Base-by-base conservation (phyloP, 2,888 invertebrate genomes). In the Lycaena phlaeas region DNA sequence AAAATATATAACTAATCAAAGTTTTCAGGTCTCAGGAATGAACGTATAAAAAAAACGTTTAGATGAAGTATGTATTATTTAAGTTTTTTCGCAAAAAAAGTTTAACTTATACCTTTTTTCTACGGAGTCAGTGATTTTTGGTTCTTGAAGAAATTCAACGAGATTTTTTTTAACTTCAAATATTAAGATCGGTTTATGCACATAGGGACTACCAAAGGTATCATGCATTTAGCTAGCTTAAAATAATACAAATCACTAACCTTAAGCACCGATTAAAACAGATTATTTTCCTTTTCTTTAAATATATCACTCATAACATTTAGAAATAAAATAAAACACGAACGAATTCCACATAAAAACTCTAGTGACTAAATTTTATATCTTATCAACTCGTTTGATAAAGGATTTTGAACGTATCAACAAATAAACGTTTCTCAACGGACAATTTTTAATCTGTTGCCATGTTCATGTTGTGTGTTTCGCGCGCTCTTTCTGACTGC, bases 401-500 rank as follows among this genome's bases (percentile, higher is more conserved):
- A 42, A 44, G 45, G 46, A 37, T 38, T 43, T 38, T 42, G 4
- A 42, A 31, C 38, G 27, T 42, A 34, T n/a, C 18, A 18, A n/a
- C 12, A 7, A 18, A 22, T 34, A 18, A 25, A 18, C 9, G 22
- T 37, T 45, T 42, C 27, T 37, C 29, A 34, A 48, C 45, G 49
- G 48, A 41, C 29, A 38, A 22, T 48, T 49, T 46, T 52, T 54
- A 44, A 38, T 52, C 48, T 48, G 48, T 43, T 42, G 10, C 30
- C 22, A 34, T 18, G 11, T 12, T 18, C 18, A 22, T 18, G 18
- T 48, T 45, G 46, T 51, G 45, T 50, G 46, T 49, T 52, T 52
- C 46, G 51, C 50, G 49, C 51, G 50, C 51, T 45, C 48, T 38
- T 38, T 37, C 51, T 50, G 52, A 51, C 53, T 41, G 43, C 36